These are phyloP conservation scores for Sclerodermus sp. DNA, from an alignment of 2,888 invertebrate genomes.

Conservation along the genomic window DNA sequence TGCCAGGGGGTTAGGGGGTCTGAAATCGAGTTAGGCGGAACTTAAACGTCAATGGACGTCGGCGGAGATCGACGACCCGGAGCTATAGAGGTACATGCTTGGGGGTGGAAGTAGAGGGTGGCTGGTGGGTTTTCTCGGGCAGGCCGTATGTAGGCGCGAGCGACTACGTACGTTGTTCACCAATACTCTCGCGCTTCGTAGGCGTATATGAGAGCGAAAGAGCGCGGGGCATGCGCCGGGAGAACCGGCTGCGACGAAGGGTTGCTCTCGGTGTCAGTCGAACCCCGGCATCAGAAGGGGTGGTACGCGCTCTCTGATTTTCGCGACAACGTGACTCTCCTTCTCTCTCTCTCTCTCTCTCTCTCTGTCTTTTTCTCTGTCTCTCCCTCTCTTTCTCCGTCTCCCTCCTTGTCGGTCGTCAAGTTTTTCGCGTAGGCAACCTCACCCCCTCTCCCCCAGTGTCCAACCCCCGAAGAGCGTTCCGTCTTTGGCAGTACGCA, in stretches of 20 bases:
- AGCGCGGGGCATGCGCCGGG: slow-evolving; percentile 22
- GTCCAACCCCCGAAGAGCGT: too few species aligned
- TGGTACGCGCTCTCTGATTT: slow-evolving; percentile 36
- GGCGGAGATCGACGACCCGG: slow-evolving; percentile 6
- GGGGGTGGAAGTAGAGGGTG: not conserved
- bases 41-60: slow-evolving; percentile 10
- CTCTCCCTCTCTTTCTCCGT: too few species aligned
- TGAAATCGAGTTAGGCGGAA: slow-evolving; percentile 18
- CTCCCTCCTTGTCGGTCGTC: too few species aligned
- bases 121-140: slow-evolving; percentile 13
- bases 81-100: not conserved
- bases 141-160: slow-evolving; percentile 11
- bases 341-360: not conserved
- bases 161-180: not conserved
- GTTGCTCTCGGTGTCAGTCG: slow-evolving; percentile 44
- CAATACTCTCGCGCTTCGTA: slow-evolving; percentile 5
- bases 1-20: not conserved
- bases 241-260: slow-evolving; percentile 18
- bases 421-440: too few species aligned
- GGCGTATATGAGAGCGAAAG: not conserved
- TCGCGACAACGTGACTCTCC: not conserved
- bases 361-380: too few species aligned
- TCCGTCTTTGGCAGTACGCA: too few species aligned
- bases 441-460: too few species aligned
- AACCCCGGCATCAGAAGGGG: slow-evolving; percentile 48